Evolutionary conservation across 2,888 invertebrate species (phyloP).

Genomic region (Drosophila histrio): DNA sequence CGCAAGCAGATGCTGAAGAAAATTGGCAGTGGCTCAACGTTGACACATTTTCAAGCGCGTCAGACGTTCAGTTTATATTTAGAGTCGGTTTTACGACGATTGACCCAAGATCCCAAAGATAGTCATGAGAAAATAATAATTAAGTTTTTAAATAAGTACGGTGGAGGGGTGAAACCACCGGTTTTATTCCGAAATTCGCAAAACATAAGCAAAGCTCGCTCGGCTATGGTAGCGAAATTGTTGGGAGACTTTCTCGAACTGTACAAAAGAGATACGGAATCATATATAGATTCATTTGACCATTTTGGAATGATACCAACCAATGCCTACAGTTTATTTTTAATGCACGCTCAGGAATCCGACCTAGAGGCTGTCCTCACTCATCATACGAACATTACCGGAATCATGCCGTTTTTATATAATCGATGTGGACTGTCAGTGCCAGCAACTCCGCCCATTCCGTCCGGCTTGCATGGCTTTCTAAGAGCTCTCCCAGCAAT

Average conservation of each 20-base stretch:
- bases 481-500: constrained; percentile 83
- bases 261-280: constrained; percentile 92
- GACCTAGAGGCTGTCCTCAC: constrained; percentile 83
- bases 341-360: constrained; percentile 85
- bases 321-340: constrained; percentile 86
- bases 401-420: constrained; percentile 83
- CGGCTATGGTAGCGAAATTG: constrained; percentile 93
- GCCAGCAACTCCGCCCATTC: constrained; percentile 83
- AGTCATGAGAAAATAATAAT: constrained; percentile 87
- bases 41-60: constrained; percentile 88
- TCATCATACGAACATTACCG: constrained; percentile 83
- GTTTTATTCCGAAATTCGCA: constrained; percentile 86
- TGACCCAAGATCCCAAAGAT: constrained; percentile 85
- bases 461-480: constrained; percentile 83
- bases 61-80: constrained; percentile 92
- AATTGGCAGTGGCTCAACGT: constrained; percentile 87
- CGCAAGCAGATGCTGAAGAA: constrained; percentile 84
- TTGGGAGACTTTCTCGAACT: constrained; percentile 92
- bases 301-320: constrained; percentile 85
- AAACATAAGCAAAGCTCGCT: constrained; percentile 89
- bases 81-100: constrained; percentile 89
- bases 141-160: constrained; percentile 90
- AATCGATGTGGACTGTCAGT: constrained; percentile 82
- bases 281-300: constrained; percentile 90
- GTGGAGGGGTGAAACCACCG: constrained; percentile 89